Percentiles rank a stretch among this genome's conserved stretches.
Evolutionary conservation across 2,113 vertebrate species (phyloP).

Genomic region (Urocolius indicus): DNA sequence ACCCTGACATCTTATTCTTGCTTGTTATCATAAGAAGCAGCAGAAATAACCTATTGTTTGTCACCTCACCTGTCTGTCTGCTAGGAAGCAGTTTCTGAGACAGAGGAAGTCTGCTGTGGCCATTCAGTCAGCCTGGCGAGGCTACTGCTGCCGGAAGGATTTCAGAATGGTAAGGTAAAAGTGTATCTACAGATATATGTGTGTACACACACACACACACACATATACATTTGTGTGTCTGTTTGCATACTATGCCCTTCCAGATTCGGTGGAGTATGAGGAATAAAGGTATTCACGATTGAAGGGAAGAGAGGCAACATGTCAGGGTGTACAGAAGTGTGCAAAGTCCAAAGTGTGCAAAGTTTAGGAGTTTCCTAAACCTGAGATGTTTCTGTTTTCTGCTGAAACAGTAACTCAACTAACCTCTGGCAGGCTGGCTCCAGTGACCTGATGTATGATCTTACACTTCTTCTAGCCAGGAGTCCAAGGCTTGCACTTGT

Average conservation of each 20-base stretch:
- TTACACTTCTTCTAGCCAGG: not conserved
- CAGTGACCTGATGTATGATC: rapidly evolving
- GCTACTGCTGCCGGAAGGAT: slow-evolving; percentile 80
- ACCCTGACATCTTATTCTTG: not conserved
- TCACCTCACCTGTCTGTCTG: slow-evolving; percentile 1
- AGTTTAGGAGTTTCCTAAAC: not conserved
- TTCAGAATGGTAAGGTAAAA: slow-evolving; percentile 81
- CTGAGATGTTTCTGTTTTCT: not conserved
- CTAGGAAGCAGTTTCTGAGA: slow-evolving; percentile 86
- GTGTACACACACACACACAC: not conserved
- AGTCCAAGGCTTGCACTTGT: not conserved
- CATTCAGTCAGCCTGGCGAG: slow-evolving; percentile 90
- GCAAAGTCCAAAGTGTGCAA: not conserved
- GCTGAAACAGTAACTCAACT: not conserved
- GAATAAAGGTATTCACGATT: not conserved
- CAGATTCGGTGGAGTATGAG: not conserved
- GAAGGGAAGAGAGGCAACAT: not conserved
- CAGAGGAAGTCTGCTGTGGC: slow-evolving; percentile 81
- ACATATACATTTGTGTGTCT: not conserved
- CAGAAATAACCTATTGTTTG: not conserved
- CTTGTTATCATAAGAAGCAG: not conserved
- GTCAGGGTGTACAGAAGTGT: not conserved
- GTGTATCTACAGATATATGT: not conserved
- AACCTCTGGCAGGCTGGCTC: not conserved
- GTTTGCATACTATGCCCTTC: not conserved